Percentiles rank a stretch among this genome's conserved stretches.
Conservation (phyloP, 1,140 invertebrate species). For the Drosophila sechellia region DNA sequence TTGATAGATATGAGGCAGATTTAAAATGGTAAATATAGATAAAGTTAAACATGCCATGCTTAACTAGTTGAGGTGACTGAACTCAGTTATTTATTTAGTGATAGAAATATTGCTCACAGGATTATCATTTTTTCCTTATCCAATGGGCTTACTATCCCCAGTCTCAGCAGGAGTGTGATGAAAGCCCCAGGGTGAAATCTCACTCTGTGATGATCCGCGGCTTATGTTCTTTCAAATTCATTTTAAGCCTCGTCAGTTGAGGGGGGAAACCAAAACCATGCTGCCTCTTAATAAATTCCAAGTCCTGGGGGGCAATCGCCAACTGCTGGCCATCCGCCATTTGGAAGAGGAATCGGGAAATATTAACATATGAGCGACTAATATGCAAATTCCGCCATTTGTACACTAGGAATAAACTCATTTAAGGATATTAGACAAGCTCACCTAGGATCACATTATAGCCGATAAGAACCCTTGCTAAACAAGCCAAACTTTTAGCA, state of each 20-base stretch:
- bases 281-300: conserved; percentile 90
- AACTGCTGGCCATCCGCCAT: conserved; percentile 89
- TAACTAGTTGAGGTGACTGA: no score
- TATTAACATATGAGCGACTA: conserved; percentile 92
- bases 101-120: not conserved
- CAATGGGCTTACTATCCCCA: not conserved
- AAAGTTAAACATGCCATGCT: no score
- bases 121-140: not conserved
- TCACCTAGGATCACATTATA: conserved; percentile 89
- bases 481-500: conserved; percentile 90
- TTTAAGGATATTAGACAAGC: conserved; percentile 88
- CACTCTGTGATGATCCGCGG: conserved; percentile 5
- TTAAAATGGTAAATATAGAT: not conserved
- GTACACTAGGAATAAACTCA: conserved; percentile 90
- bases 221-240: conserved; percentile 85
- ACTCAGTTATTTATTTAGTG: not conserved
- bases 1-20: not conserved
- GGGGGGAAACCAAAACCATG: conserved; percentile 90
- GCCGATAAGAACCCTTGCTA: conserved; percentile 93
- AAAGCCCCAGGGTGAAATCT: not conserved
- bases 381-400: conserved; percentile 90
- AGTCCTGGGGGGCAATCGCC: conserved; percentile 87
- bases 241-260: conserved; percentile 94
- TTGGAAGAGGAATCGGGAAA: conserved; percentile 96
- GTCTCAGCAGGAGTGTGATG: not conserved